A percentile compares a stretch with the other conserved stretches of the same genome.
Evolutionary conservation across 2,113 vertebrate species (phyloP).

Genomic region (Oreotragus oreotragus): DNA sequence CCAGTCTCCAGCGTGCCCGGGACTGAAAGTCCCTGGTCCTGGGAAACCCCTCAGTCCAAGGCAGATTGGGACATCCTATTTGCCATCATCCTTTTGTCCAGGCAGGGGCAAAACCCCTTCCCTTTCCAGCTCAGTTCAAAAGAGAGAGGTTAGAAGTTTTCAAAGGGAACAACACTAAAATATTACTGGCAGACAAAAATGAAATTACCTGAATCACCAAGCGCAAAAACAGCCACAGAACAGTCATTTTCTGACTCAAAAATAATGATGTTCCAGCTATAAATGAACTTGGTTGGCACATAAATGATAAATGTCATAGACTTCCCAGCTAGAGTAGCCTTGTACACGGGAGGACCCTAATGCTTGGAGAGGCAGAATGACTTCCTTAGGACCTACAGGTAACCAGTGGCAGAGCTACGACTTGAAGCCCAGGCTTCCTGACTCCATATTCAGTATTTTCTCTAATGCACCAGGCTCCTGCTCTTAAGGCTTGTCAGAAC

Average conservation of each 20-base stretch:
- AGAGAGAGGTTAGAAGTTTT: background rate
- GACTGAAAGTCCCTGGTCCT: constrained; percentile 13
- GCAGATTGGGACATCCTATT: background rate
- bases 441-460: background rate
- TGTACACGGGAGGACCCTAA: background rate
- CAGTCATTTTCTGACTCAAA: background rate
- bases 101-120: background rate
- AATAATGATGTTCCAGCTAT: background rate
- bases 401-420: no score
- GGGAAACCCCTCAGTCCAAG: background rate
- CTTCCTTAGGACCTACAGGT: background rate
- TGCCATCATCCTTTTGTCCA: background rate
- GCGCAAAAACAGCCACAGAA: background rate
- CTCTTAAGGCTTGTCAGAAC: background rate
- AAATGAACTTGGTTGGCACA: background rate
- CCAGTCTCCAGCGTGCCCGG: background rate
- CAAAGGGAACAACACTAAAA: background rate
- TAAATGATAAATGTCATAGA: background rate
- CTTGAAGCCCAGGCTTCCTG: background rate
- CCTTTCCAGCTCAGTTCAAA: background rate
- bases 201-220: background rate
- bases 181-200: background rate
- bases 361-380: background rate
- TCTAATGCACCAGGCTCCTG: background rate
- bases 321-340: background rate